Evolutionary conservation across 1,140 invertebrate genomes (phyloP).

Genomic region (Anastatus disparis): DNA sequence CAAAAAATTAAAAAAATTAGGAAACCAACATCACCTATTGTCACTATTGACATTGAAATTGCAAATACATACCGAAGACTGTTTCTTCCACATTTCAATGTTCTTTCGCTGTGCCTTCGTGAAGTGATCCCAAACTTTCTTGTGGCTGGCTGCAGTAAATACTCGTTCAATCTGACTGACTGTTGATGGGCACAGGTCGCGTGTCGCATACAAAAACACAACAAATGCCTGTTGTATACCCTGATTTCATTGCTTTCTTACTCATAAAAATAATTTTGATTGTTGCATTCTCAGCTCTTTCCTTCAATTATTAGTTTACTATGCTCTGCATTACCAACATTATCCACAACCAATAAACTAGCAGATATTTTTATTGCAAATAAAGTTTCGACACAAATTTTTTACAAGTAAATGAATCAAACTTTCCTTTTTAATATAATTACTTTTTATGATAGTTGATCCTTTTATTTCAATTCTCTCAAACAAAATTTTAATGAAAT

Average conservation of each 20-base stretch:
- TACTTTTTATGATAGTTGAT: not conserved
- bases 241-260: conserved; percentile 54
- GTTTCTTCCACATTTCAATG: conserved; percentile 97
- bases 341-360: conserved; percentile 3
- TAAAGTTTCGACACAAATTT: not conserved
- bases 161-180: conserved; percentile 98
- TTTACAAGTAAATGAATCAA: conserved; percentile 9
- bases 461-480: not conserved
- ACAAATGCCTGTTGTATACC: conserved; percentile 67
- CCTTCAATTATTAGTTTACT: conserved; percentile 1
- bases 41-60: conserved; percentile 53
- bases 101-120: conserved; percentile 98
- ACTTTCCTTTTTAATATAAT: conserved; percentile 3
- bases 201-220: conserved; percentile 68
- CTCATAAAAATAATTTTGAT: conserved; percentile 36
- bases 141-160: conserved; percentile 91
- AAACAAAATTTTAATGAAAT: conserved; percentile 16
- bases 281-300: conserved; percentile 23
- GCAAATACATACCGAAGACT: conserved; percentile 88
- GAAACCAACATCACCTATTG: conserved; percentile 31
- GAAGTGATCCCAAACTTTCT: conserved; percentile 99
- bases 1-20: conserved; percentile 7
- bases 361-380: conserved; percentile 15
- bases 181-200: conserved; percentile 71
- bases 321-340: conserved; percentile 11